Conservation (phyloP, 2,888 invertebrate genomes). For the Lacanobia wlatinum region DNA sequence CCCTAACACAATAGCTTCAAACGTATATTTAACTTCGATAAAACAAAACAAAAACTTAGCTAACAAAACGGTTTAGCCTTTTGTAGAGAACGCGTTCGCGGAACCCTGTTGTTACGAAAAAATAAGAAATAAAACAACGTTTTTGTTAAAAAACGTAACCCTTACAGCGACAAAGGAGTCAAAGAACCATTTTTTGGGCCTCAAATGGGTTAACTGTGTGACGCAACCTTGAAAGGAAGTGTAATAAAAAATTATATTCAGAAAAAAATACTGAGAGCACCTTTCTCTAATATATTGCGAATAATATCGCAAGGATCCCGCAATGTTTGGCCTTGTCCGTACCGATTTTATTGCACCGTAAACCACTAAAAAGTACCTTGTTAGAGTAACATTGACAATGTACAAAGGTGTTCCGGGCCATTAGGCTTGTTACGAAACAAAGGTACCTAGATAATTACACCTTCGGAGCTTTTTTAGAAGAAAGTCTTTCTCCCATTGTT, state of each 20-base stretch:
- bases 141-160: constrained; percentile 83
- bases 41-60: constrained; percentile 86
- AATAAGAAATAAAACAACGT: constrained; percentile 77
- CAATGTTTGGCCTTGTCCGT: constrained; percentile 88
- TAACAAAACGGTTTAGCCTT: constrained; percentile 85
- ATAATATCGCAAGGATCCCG: constrained; percentile 79
- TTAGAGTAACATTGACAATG: constrained; percentile 79
- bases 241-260: constrained; percentile 58
- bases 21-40: constrained; percentile 89
- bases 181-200: constrained; percentile 70
- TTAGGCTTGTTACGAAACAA: constrained; percentile 85
- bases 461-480: constrained; percentile 78
- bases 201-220: constrained; percentile 82
- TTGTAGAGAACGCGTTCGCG: constrained; percentile 87
- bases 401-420: constrained; percentile 84
- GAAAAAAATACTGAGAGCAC: constrained; percentile 58
- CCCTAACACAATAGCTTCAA: constrained; percentile 87
- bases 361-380: constrained; percentile 89
- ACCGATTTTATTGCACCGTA: constrained; percentile 86
- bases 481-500: constrained; percentile 88
- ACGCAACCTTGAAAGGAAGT: constrained; percentile 68
- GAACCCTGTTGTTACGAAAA: constrained; percentile 78
- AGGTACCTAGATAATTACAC: constrained; percentile 84
- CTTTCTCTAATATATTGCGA: constrained; percentile 69
- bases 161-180: constrained; percentile 82